A percentile compares a stretch with the other conserved stretches of the same genome.
Evolutionary conservation across 2,888 invertebrate species (phyloP).

Genomic region (Chymomyza caudatula): DNA sequence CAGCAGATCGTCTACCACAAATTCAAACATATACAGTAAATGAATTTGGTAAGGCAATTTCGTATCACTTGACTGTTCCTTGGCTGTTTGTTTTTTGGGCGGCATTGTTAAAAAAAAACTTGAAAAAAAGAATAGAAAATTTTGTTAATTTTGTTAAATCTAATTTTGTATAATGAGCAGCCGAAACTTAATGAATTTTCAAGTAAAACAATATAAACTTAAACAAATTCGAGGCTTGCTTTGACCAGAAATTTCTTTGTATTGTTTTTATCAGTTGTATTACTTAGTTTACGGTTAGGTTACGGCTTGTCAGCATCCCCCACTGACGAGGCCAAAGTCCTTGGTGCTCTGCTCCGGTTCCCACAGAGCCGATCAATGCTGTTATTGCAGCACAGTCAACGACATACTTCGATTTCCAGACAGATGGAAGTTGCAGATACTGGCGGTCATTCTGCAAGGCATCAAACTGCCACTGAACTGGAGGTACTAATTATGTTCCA

Average conservation of each 20-base stretch:
- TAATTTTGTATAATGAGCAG: background rate
- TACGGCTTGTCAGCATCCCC: too few relatives aligned
- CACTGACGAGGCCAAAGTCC: too few relatives aligned
- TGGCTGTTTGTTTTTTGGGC: slow-evolving; percentile 42
- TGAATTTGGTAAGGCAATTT: slow-evolving; percentile 28
- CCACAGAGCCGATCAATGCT: too few relatives aligned
- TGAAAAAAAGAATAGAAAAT: slow-evolving; percentile 26
- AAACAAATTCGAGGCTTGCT: background rate
- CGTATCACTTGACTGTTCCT: too few relatives aligned
- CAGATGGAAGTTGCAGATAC: too few relatives aligned
- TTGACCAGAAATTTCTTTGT: background rate
- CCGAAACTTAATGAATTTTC: background rate
- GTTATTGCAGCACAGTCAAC: too few relatives aligned
- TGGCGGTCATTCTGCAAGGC: too few relatives aligned
- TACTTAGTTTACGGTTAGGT: too few relatives aligned
- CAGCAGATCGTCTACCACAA: slow-evolving; percentile 75
- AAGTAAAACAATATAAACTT: background rate
- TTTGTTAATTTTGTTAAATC: slow-evolving; percentile 12
- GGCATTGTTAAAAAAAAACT: slow-evolving; percentile 4
- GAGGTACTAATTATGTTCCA: too few relatives aligned
- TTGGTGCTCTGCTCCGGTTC: too few relatives aligned
- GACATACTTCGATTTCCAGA: too few relatives aligned
- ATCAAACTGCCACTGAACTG: too few relatives aligned
- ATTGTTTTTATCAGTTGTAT: slow-evolving; percentile 12
- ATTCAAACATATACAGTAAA: slow-evolving; percentile 76